Base-by-base conservation (phyloP, 2,113 vertebrate genomes). In the Chloroceryle aenea region DNA sequence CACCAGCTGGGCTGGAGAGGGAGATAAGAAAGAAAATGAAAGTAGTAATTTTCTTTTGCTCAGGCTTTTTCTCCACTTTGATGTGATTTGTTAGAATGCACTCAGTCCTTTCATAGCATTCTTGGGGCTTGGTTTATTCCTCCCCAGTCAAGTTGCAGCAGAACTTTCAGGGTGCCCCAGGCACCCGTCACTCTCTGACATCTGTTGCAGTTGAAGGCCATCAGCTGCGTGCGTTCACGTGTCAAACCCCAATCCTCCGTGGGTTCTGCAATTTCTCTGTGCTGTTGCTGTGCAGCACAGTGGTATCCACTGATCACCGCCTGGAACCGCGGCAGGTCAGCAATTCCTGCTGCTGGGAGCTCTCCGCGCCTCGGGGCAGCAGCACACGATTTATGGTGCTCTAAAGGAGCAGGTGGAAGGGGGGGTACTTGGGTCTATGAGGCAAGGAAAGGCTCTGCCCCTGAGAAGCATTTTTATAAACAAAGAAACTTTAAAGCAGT, bases 1-100 rank as follows among this genome's bases (percentile, higher is more conserved):
- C 38, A 52, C 85, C 19, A 43, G 14, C 78, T 22, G 69, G 1
- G 79, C 15, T 3, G 4, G 32, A 75, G 74, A 4, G 0, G 42
- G 6, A 62, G 87, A 47, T 22, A 64, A 85, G 83, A 63, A 86
- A 78, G 74, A 68, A 95, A 96, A 97, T 85, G 52, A 83, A 96
- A 96, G 88, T 4, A 76, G 85, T 43, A 76, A 95, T 96, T 96
- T 97, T 84, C 88, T 73, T 66, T 42, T 42, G 86, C 74, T 81
- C 74, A 17, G 45, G 63, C 58, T 87, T 90, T 84, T 89, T 75
- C 82, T 81, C 78, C n/a, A 0, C 84, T 90, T 87, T 75, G 71
- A 96, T 85, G 74, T 83, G 87, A 93, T 97, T 96, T 91, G 88
- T 92, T 94, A 56, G 80, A 87, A 92, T 6, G 53, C 63, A 67